Evolutionary conservation across 2,888 invertebrate genomes (phyloP).

Genomic region (Rhogogaster chlorosoma): DNA sequence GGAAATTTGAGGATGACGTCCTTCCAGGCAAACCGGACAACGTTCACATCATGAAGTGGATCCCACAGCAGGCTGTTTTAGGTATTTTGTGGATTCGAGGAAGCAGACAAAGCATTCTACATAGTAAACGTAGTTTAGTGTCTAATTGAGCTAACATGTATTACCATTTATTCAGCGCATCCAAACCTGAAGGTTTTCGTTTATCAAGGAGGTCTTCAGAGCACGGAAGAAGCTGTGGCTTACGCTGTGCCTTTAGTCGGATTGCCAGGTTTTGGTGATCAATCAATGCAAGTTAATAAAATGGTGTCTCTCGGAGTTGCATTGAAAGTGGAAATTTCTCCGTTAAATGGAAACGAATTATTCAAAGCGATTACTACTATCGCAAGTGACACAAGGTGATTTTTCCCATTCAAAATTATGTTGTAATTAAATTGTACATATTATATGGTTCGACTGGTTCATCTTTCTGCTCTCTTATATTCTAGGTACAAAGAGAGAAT

Average conservation of each 20-base stretch:
- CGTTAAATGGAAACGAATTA: slow-evolving; percentile 50
- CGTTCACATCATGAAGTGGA: slow-evolving; percentile 77
- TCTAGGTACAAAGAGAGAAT: slow-evolving; percentile 63
- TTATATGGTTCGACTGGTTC: background rate
- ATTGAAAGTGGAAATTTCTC: slow-evolving; percentile 53
- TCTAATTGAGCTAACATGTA: background rate
- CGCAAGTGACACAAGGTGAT: slow-evolving; percentile 57
- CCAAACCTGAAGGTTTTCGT: slow-evolving; percentile 65
- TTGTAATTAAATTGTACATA: slow-evolving; percentile 55
- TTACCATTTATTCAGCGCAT: slow-evolving; percentile 57
- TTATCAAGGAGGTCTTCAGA: slow-evolving; percentile 67
- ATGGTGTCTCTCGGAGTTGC: slow-evolving; percentile 60
- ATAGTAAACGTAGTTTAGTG: background rate
- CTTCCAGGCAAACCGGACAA: slow-evolving; percentile 74
- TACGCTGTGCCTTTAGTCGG: slow-evolving; percentile 64
- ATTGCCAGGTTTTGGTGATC: slow-evolving; percentile 64
- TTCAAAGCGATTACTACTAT: slow-evolving; percentile 57
- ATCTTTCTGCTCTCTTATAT: background rate
- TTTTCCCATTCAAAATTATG: background rate
- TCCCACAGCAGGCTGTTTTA: slow-evolving; percentile 76
- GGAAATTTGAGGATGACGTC: slow-evolving; percentile 78
- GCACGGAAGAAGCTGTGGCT: slow-evolving; percentile 65
- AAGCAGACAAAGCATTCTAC: background rate
- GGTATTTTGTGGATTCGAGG: slow-evolving; percentile 62
- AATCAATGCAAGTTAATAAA: slow-evolving; percentile 57